Evolutionary conservation across 2,797 vertebrate species (phyloP), one percentile per base, ranked within the genome.

Genomic region (Microhierax caerulescens): DNA sequence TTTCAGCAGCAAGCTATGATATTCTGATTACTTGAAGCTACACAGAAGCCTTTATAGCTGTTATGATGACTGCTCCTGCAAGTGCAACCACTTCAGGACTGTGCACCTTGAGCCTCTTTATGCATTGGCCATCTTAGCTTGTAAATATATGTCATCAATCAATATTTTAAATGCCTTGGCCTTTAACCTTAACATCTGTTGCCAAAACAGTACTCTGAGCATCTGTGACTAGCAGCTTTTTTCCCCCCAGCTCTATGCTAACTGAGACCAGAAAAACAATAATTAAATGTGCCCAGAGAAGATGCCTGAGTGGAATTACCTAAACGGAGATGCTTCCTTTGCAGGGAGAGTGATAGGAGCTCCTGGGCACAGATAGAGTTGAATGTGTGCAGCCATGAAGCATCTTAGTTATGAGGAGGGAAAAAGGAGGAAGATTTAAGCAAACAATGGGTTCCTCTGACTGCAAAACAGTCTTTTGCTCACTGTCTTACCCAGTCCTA

Each of bases 111-210:
- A 81, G 72, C 80, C 88, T 95, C 79, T 81, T 94, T 82, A 73
- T 6, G 21, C 59, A 77, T 0, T 67, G 98, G 98, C 98, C 98
- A 97, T 96, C 98, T 97, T 95, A 97, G 98, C 98, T 98, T 98
- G 98, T 97, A 98, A 98, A 98, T 92, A 97, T 59, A 98, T 98
- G 93, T 97, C 98, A 99, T 99, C 98, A 98, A 98, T 99, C 98
- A 99, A 96, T 96, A 97, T 95, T 98, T 98, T 98, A 98, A 98
- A 99, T 98, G 98, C 97, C 98, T 98, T 98, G 98, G 98, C 98
- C 98, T 99, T 98, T 98, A 98, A 98, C 99, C 98, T 96, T 95
- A 98, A 98, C 99, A 99, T 99, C 98, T 99, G 99, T 98, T 98
- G 96, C 98, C 97, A 98, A 97, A 98, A 95, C 97, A 85, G 97